A percentile compares a stretch with the other conserved stretches of the same genome.
phyloP scores from a whole-genome alignment of 1,140 invertebrate genomes.

The Ptiloglossa arizonensis region DNA sequence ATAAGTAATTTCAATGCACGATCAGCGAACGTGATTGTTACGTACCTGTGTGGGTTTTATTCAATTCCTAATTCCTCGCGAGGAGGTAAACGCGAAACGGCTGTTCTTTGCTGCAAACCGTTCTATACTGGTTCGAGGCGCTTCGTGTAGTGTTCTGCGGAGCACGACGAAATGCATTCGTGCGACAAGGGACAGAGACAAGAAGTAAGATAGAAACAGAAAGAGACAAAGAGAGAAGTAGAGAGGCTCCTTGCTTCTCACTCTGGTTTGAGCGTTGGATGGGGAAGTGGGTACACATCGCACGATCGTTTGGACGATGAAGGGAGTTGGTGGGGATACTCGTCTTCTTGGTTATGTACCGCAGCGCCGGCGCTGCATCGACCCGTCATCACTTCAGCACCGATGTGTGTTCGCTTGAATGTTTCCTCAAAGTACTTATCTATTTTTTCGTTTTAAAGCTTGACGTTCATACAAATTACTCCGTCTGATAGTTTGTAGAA shows the following conservation, averaged over 20 bases:
- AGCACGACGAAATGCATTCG: conserved; percentile 63
- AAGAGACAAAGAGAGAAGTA: conserved; percentile 30
- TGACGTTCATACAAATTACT: conserved; percentile 8
- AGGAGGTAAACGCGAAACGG: conserved; percentile 28
- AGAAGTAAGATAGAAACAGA: conserved; percentile 12
- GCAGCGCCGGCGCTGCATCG: conserved; percentile 75
- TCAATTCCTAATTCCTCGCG: conserved; percentile 48
- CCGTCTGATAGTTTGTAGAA: not conserved
- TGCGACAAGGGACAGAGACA: conserved; percentile 47
- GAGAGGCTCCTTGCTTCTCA: conserved; percentile 24
- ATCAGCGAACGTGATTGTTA: not conserved
- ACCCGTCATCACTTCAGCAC: conserved; percentile 55
- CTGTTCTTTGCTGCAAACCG: conserved; percentile 43
- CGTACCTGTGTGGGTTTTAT: conserved; percentile 33
- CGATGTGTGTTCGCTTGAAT: conserved; percentile 8
- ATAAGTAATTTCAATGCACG: not conserved
- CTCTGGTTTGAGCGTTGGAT: conserved; percentile 23
- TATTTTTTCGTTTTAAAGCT: conserved; percentile 12
- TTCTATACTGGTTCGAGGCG: conserved; percentile 68
- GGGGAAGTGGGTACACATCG: conserved; percentile 37
- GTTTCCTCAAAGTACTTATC: conserved; percentile 6
- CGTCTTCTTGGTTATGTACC: conserved; percentile 54
- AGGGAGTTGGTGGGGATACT: conserved; percentile 47
- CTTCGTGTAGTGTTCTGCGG: conserved; percentile 68
- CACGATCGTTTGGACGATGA: conserved; percentile 58